Percentiles rank a stretch among this genome's conserved stretches.
Evolutionary conservation across 2,888 invertebrate genomes (phyloP).

Genomic region (Harmothoe impar): DNA sequence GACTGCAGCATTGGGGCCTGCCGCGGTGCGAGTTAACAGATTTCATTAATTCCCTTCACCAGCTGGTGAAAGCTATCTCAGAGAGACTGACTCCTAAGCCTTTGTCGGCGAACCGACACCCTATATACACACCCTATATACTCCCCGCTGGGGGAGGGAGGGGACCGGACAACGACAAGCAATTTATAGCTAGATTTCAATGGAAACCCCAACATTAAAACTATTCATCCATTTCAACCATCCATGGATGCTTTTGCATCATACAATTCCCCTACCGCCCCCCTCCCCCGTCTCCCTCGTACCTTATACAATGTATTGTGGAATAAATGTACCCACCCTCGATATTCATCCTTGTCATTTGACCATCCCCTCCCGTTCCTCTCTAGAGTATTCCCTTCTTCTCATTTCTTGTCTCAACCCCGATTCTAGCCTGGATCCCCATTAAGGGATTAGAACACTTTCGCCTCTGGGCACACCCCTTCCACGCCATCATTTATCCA

Average conservation of each 20-base stretch:
- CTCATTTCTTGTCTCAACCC: no score
- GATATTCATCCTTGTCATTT: no score
- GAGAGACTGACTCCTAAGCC: neutral
- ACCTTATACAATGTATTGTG: neutral
- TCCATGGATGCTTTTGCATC: neutral
- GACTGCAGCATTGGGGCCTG: neutral
- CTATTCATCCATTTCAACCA: neutral
- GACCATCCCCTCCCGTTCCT: neutral
- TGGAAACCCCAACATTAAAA: slow-evolving; percentile 2
- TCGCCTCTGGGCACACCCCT: no score
- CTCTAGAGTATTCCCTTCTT: neutral
- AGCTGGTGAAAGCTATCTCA: slow-evolving; percentile 5
- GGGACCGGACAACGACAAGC: neutral
- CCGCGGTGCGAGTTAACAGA: slow-evolving; percentile 1
- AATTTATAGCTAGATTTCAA: slow-evolving; percentile 8
- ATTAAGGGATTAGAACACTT: no score
- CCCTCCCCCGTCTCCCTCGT: neutral
- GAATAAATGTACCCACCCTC: no score
- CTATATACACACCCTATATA: neutral
- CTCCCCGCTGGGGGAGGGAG: neutral
- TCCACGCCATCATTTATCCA: no score
- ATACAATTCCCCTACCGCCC: neutral
- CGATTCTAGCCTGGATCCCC: no score
- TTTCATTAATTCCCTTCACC: slow-evolving; percentile 16
- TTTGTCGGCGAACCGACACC: neutral